phyloP scores from a whole-genome alignment of 2,113 vertebrate genomes.

The Ibidorhyncha struthersii region DNA sequence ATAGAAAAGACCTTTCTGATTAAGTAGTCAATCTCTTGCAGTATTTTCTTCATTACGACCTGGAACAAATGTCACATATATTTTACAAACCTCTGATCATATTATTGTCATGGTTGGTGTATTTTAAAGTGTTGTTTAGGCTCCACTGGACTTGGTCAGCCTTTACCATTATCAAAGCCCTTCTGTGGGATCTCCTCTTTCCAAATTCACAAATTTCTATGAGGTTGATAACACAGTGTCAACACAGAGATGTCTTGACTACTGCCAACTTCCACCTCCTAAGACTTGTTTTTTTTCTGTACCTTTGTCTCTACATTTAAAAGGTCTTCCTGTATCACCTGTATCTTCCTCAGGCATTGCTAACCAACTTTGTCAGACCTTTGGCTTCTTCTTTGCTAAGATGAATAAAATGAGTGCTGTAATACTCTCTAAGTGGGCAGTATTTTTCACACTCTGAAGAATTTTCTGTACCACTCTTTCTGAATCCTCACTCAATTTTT shows the following conservation, averaged over 20 bases:
- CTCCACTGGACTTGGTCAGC: not conserved
- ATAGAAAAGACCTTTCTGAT: not conserved
- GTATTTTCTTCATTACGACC: not conserved
- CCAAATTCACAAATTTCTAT: not conserved
- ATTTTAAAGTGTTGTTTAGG: not conserved
- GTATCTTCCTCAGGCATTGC: not conserved
- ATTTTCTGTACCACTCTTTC: not conserved
- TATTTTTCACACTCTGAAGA: slow-evolving; percentile 1
- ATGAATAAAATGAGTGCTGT: not conserved
- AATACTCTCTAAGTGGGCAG: not conserved
- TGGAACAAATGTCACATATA: not conserved
- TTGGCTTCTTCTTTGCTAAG: not conserved
- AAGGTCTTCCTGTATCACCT: not conserved
- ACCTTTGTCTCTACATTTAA: not conserved
- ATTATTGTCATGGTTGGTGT: not conserved
- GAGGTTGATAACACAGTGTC: not conserved
- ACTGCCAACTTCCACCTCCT: not conserved
- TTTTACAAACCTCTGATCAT: not conserved
- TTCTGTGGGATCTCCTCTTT: not conserved
- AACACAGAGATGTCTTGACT: not conserved
- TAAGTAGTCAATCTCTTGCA: not conserved
- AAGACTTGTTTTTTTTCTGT: not conserved
- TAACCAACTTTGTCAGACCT: not conserved
- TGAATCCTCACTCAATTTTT: slow-evolving; percentile 21
- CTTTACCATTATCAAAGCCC: not conserved